Evolutionary conservation across 2,797 vertebrate species (phyloP), one percentile per base, ranked within the genome.

Genomic region (Sebastes iracundus): DNA sequence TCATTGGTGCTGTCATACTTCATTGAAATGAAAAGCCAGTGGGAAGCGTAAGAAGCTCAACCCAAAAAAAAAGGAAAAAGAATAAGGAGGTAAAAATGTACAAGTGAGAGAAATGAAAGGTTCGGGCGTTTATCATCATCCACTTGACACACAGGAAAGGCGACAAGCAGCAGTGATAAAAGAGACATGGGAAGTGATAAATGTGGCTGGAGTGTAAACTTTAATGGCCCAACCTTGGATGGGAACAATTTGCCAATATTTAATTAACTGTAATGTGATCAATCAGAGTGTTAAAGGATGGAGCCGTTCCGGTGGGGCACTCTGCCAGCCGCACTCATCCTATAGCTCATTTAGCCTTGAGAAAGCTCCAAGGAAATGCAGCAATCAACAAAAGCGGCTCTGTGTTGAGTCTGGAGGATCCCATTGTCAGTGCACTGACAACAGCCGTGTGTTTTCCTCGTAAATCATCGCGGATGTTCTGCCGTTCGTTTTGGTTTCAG

Each of bases 221-320:
- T 93, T 93, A 94, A 93, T 93, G 83, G 88, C 53, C 84, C 85
- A 82, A 81, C 87, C 87, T 91, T 90, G 91, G 85, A 85, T 80
- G 83, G 78, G 85, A 92, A 91, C 86, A 90, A 91, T 91, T 93
- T 94, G 89, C 93, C 91, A 85, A 94, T 93, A 95, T 95, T 93
- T 94, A 94, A 94, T 92, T 92, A 94, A 93, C 90, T 93, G 86
- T 92, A 90, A 94, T 91, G 91, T 84, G 88, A 95, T 95, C 92
- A 92, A 93, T 93, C 90, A 93, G 86, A 70, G 85, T 53, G 83
- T 87, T 91, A 90, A 90, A 87, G 82, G 92, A 92, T 83, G 87
- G 88, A 78, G 88, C 80, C 69, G 87, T 85, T 92, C 80, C 49
- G 58, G 52, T 23, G 83, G 74, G 90, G 86, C 80, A n/a, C 74